phyloP scores from a whole-genome alignment of 2,797 vertebrate species.

The Lacerta viridis region DNA sequence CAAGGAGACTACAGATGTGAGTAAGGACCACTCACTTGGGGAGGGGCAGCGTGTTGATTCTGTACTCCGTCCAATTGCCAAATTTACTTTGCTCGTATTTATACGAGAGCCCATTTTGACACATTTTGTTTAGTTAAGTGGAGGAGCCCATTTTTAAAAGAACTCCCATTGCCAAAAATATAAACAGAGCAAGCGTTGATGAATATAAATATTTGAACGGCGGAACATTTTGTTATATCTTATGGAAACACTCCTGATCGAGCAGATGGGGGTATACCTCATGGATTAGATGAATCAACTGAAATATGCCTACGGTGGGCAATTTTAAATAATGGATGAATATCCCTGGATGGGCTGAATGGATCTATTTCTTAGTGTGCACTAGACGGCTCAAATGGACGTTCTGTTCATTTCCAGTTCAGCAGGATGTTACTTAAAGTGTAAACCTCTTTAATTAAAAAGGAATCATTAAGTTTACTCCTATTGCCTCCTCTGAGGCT shows the following conservation, averaged over 20 bases:
- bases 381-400: slow-evolving; percentile 69
- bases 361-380: slow-evolving; percentile 55
- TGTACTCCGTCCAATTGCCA: slow-evolving; percentile 72
- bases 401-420: slow-evolving; percentile 73
- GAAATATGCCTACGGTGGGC: slow-evolving; percentile 71
- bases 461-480: slow-evolving; percentile 78
- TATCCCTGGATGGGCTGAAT: slow-evolving; percentile 59
- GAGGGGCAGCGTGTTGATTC: slow-evolving; percentile 57
- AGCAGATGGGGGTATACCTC: slow-evolving; percentile 73
- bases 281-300: slow-evolving; percentile 70
- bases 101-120: slow-evolving; percentile 82
- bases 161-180: slow-evolving; percentile 83
- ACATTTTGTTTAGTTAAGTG: slow-evolving; percentile 85
- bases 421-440: slow-evolving; percentile 73
- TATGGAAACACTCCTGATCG: slow-evolving; percentile 77
- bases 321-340: slow-evolving; percentile 77
- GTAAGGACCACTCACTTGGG: slow-evolving; percentile 62
- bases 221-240: slow-evolving; percentile 80
- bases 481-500: slow-evolving; percentile 73
- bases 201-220: slow-evolving; percentile 87
- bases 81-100: slow-evolving; percentile 78
- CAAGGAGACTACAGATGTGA: slow-evolving; percentile 69
- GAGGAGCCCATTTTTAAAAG: slow-evolving; percentile 84
- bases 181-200: slow-evolving; percentile 82
- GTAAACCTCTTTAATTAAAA: slow-evolving; percentile 77